These are phyloP conservation scores for Musca domestica DNA, from an alignment of 1,140 invertebrate genomes.

Conservation along the genomic window DNA sequence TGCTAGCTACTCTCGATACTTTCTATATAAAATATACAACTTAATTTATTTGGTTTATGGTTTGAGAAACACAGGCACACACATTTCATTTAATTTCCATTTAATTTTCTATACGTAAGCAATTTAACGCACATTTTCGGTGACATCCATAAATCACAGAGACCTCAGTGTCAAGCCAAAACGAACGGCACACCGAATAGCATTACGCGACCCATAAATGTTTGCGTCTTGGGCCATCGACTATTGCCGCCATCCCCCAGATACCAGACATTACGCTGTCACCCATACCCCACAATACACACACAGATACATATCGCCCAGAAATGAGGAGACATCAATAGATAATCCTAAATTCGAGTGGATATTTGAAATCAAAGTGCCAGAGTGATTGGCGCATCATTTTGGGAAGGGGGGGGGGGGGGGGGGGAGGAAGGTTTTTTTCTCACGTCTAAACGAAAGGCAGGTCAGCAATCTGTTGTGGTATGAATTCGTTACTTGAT, in stretches of 20 bases:
- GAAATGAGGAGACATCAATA: background rate
- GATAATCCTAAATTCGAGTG: background rate
- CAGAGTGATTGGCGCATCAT: no score
- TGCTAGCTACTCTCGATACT: background rate
- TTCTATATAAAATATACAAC: background rate
- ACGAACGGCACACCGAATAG: background rate
- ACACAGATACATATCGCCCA: no score
- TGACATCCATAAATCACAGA: slow-evolving; percentile 15
- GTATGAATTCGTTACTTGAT: background rate
- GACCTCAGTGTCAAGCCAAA: slow-evolving; percentile 9
- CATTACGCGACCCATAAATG: no score
- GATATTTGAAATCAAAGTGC: background rate
- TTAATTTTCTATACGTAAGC: slow-evolving; percentile 24
- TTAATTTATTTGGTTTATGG: slow-evolving; percentile 20
- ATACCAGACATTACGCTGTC: no score
- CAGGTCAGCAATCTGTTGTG: background rate
- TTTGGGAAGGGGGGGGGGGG: no score
- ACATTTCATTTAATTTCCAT: slow-evolving; percentile 17
- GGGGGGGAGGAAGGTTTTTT: background rate
- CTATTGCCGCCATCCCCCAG: no score
- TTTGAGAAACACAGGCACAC: slow-evolving; percentile 4
- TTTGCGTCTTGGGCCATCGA: no score
- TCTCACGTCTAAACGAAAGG: background rate
- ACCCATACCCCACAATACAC: no score
- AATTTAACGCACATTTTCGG: slow-evolving; percentile 23